These are phyloP conservation scores for Zaprionus camerounensis DNA, from an alignment of 1,140 invertebrate genomes.

Conservation along the genomic window DNA sequence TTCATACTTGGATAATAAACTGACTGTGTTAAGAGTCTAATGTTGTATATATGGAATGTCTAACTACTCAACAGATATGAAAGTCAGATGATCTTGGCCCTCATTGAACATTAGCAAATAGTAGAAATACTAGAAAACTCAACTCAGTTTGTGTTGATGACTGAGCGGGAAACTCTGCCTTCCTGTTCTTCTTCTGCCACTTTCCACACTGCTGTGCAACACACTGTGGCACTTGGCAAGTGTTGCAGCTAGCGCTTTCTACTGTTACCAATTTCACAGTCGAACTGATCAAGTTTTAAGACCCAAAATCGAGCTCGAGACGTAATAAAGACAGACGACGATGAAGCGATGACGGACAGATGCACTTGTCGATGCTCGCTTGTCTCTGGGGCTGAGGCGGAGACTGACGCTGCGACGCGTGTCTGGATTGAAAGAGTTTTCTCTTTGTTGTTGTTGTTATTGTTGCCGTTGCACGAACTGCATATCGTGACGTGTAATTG, in stretches of 20 bases:
- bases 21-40: too few relatives aligned
- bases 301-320: background rate
- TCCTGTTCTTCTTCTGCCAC: background rate
- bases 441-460: background rate
- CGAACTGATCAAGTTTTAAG: constrained; percentile 1
- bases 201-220: background rate
- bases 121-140: too few relatives aligned
- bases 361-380: constrained; percentile 28
- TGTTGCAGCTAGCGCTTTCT: constrained; percentile 6
- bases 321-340: constrained; percentile 9
- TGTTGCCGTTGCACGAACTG: constrained; percentile 21
- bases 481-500: constrained; percentile 71
- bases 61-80: too few relatives aligned
- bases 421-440: constrained; percentile 18
- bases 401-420: constrained; percentile 11
- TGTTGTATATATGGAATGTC: too few relatives aligned
- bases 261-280: constrained; percentile 3
- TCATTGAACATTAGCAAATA: too few relatives aligned
- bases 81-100: too few relatives aligned
- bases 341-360: constrained; percentile 40
- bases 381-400: background rate
- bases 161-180: too few relatives aligned
- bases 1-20: too few relatives aligned
- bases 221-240: background rate
- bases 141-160: too few relatives aligned